Evolutionary conservation across 2,113 vertebrate species (phyloP).

Genomic region (Candoia aspera): DNA sequence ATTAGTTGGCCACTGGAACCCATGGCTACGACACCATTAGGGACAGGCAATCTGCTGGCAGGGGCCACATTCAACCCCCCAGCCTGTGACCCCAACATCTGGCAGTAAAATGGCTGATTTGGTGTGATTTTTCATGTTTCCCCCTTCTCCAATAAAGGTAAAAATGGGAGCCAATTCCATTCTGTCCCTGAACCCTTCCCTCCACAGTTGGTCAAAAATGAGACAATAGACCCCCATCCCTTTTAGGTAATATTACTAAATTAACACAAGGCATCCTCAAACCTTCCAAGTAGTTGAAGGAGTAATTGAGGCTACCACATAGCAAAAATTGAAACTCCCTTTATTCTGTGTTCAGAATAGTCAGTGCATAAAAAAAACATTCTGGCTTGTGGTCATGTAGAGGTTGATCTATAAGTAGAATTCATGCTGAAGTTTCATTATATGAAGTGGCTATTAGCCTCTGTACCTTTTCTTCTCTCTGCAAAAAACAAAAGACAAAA

Average conservation of each 20-base stretch:
- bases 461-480: background rate
- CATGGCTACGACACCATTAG: background rate
- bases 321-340: background rate
- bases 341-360: background rate
- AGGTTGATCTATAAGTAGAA: background rate
- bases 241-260: background rate
- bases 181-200: background rate
- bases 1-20: background rate
- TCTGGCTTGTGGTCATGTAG: background rate
- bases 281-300: background rate
- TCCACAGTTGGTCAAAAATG: background rate
- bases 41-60: background rate
- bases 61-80: background rate
- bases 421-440: background rate
- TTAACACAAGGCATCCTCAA: background rate
- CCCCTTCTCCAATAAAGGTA: background rate
- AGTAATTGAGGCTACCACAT: background rate
- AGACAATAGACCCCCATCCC: background rate
- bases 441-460: background rate
- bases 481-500: background rate
- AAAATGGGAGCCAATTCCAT: background rate
- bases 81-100: background rate
- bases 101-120: background rate
- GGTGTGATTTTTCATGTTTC: background rate
- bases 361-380: background rate